Base-by-base conservation (phyloP, 2,797 vertebrate species). In the Anniella stebbinsi region DNA sequence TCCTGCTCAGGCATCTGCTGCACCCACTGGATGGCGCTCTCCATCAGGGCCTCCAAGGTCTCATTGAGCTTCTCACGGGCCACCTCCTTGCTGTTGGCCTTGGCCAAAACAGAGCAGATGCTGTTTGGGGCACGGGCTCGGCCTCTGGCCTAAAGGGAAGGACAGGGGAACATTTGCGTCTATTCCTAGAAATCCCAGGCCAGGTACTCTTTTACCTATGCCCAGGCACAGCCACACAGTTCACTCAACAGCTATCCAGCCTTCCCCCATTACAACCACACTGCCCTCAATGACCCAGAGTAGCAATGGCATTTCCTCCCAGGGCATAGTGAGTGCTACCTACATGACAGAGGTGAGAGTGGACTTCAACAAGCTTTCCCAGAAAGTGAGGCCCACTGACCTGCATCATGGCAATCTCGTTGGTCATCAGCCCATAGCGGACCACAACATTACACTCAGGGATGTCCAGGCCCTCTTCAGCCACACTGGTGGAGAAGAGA, bases 391-490 rank as follows among this genome's bases (percentile, higher is more conserved):
- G 23, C 12, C 12, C 25, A 85, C 48, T 88, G 2, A 98, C 98
- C 98, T 98, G 98, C 83, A 98, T 93, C 98, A 99, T 99, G 84
- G 99, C 97, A 0, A 99, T 99, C 96, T 99, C 99, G 1, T 99
- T 99, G 80, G 98, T 99, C 91, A 99, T 98, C 91, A 99, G 98
- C 25, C 99, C 98, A 0, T 99, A 99, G 88, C 98, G 98, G 33
- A 99, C 98, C 92, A 99, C 98, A 18, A 99, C 94, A 73, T 98
- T 99, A 93, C 99, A 99, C 84, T 98, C 97, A 0, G 98, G 98
- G 88, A 99, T 99, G 93, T 99, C 98, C 36, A 99, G 96, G 28
- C 99, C 99, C 94, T 99, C 99, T 93, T 99, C 99, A 0, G 97
- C 98, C 94, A 99, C 98, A 0, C 98, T 99, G 23, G 99, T 99